A percentile compares a stretch with the other conserved stretches of the same genome.
Conservation (phyloP, 2,797 vertebrate genomes). For the Tangara arthus region DNA sequence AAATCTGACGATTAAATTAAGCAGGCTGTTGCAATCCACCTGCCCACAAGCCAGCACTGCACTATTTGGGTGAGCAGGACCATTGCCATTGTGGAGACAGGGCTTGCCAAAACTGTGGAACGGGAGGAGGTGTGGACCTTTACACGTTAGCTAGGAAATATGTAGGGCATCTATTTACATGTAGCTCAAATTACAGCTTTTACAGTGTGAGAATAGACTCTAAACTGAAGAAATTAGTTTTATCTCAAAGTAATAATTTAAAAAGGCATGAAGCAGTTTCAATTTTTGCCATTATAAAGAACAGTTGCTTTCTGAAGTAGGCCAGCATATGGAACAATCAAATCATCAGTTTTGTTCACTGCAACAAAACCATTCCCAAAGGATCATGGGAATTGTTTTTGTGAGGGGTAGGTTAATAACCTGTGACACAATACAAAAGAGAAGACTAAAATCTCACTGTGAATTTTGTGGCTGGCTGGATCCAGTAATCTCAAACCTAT, state of each 20-base stretch:
- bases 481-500: slow-evolving; percentile 5
- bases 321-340: background rate
- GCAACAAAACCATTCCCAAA: slow-evolving; percentile 21
- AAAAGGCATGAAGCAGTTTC: background rate
- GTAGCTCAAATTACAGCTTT: background rate
- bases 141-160: background rate
- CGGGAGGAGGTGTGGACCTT: background rate
- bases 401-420: slow-evolving; percentile 40
- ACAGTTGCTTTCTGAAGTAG: slow-evolving; percentile 9
- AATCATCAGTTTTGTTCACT: slow-evolving; percentile 43
- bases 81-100: background rate
- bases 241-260: background rate
- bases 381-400: slow-evolving; percentile 37
- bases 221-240: background rate
- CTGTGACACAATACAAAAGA: slow-evolving; percentile 34
- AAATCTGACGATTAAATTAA: background rate
- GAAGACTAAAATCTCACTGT: slow-evolving; percentile 34
- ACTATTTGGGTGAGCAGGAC: background rate
- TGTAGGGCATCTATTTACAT: rapidly evolving
- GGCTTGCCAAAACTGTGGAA: background rate
- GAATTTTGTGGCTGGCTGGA: slow-evolving; percentile 30
- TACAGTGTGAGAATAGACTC: background rate
- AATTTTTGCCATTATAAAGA: background rate
- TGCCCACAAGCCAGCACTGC: background rate
- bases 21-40: background rate